Evolutionary conservation across 2,113 vertebrate genomes (phyloP).

Genomic region (Numida meleagris): DNA sequence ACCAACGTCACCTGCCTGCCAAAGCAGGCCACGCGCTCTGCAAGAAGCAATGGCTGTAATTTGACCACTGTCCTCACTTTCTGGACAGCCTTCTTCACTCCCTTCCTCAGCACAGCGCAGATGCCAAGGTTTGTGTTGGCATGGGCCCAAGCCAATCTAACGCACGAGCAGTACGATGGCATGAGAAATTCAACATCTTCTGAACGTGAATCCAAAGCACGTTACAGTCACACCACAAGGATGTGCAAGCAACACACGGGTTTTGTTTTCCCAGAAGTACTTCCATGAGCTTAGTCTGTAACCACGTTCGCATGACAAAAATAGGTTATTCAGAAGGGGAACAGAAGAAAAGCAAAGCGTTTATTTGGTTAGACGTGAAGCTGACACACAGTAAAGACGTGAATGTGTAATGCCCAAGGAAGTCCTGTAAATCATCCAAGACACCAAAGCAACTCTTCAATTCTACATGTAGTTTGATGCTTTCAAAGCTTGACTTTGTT

Average conservation of each 20-base stretch:
- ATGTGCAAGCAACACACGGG: neutral
- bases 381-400: neutral
- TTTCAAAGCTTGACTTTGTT: constrained; percentile 66
- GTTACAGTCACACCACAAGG: neutral
- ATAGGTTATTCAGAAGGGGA: neutral
- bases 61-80: neutral
- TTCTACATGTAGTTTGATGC: constrained; percentile 25
- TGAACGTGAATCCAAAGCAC: neutral
- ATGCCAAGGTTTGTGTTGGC: neutral
- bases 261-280: neutral
- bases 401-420: neutral
- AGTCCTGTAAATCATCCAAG: constrained; percentile 41
- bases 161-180: neutral
- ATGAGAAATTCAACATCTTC: neutral
- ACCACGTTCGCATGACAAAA: neutral
- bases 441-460: neutral
- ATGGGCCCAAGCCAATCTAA: neutral
- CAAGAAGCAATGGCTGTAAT: neutral
- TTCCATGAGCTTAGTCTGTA: neutral
- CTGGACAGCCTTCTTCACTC: neutral
- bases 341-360: neutral
- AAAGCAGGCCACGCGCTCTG: rapidly evolving
- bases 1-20: neutral
- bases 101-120: neutral
- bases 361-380: constrained; percentile 1